phyloP scores from a whole-genome alignment of 2,888 invertebrate species.

The Formica aserva region DNA sequence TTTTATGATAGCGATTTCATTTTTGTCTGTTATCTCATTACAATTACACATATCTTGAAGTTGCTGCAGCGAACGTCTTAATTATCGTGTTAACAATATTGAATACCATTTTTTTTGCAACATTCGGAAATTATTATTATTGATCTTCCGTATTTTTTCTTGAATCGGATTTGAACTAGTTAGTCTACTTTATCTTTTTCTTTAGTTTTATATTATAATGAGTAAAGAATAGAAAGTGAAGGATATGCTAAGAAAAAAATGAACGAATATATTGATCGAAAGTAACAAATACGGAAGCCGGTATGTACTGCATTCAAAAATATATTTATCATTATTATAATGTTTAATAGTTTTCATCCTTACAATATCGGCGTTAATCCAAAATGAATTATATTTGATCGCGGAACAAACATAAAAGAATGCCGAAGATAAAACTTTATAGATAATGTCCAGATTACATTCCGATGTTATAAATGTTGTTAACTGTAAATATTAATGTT shows the following conservation, averaged over 20 bases:
- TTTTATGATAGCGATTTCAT: constrained; percentile 37
- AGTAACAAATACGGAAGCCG: not conserved
- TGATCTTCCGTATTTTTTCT: not conserved
- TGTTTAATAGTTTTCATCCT: not conserved
- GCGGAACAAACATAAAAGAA: not conserved
- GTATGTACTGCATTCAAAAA: not conserved
- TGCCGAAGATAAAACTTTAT: not conserved
- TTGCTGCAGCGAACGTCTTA: not conserved
- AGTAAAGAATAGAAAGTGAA: not conserved
- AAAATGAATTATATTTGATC: constrained; percentile 17
- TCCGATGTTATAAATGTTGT: not conserved
- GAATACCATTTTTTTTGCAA: not conserved
- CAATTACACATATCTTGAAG: not conserved
- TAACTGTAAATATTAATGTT: not conserved
- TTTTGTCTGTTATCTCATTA: not conserved
- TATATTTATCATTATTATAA: not conserved
- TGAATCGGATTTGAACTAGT: not conserved
- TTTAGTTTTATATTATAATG: not conserved
- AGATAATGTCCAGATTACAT: not conserved
- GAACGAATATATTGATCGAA: too few relatives aligned
- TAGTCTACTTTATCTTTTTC: not conserved
- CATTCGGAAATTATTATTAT: not conserved
- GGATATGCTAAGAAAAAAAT: too few relatives aligned
- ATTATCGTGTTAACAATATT: not conserved
- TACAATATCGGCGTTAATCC: constrained; percentile 1